Evolutionary conservation across 2,888 invertebrate species (phyloP).

Genomic region (Prenolepis imparis): DNA sequence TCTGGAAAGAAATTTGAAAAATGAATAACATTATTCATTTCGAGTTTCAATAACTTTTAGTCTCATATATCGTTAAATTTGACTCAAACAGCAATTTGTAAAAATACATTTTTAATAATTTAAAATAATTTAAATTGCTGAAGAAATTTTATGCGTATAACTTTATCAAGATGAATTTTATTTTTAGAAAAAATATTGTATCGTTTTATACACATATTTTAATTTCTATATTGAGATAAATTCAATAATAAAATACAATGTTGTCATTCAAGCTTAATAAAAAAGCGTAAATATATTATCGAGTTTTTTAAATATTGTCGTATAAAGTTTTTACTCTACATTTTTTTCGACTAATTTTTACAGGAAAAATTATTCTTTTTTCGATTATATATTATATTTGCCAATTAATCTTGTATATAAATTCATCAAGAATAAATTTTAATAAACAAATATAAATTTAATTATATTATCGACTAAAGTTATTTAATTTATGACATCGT

Average conservation of each 20-base stretch:
- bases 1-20: background rate
- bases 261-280: background rate
- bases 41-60: too few species aligned
- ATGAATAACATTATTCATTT: too few species aligned
- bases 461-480: constrained; percentile 10
- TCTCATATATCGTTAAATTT: too few species aligned
- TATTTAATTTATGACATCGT: constrained; percentile 12
- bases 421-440: constrained; percentile 7
- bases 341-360: background rate
- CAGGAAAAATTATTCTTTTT: background rate
- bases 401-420: background rate
- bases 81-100: too few species aligned
- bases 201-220: background rate
- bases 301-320: background rate
- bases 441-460: constrained; percentile 6
- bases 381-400: background rate
- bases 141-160: too few species aligned
- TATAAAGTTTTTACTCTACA: background rate
- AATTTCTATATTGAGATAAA: background rate
- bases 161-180: background rate
- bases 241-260: background rate
- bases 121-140: too few species aligned
- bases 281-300: background rate
- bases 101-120: too few species aligned
- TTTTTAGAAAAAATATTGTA: background rate